These are phyloP conservation scores for Diorhabda elongata DNA, from an alignment of 1,140 invertebrate species.

Conservation along the genomic window DNA sequence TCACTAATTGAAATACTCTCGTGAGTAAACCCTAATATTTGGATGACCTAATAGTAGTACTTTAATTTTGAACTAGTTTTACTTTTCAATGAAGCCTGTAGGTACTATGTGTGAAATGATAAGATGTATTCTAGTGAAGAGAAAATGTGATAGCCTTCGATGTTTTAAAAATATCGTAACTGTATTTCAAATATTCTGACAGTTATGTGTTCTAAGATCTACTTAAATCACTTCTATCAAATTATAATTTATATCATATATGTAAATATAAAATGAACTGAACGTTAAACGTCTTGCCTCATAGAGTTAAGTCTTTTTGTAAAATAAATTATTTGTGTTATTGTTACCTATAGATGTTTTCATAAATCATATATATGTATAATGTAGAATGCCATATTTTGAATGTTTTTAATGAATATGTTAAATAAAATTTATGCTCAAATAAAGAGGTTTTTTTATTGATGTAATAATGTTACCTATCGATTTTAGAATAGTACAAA, in stretches of 20 bases:
- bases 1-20: no score
- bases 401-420: conserved; percentile 26
- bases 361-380: conserved; percentile 23
- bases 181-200: background rate
- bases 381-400: conserved; percentile 22
- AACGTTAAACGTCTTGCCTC: conserved; percentile 21
- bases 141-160: background rate
- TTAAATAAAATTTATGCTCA: conserved; percentile 17
- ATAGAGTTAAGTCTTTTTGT: conserved; percentile 26
- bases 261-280: background rate
- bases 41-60: no score
- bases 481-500: no score
- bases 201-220: background rate
- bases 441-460: background rate
- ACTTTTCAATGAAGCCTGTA: no score
- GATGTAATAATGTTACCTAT: background rate
- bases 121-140: background rate
- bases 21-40: no score
- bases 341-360: conserved; percentile 29
- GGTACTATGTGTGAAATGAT: no score
- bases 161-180: conserved; percentile 1
- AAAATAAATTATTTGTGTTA: conserved; percentile 16
- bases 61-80: no score
- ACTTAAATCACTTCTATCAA: conserved; percentile 3
- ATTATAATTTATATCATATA: background rate